phyloP scores from a whole-genome alignment of 1,140 invertebrate genomes.

The Eulimnadia texana region DNA sequence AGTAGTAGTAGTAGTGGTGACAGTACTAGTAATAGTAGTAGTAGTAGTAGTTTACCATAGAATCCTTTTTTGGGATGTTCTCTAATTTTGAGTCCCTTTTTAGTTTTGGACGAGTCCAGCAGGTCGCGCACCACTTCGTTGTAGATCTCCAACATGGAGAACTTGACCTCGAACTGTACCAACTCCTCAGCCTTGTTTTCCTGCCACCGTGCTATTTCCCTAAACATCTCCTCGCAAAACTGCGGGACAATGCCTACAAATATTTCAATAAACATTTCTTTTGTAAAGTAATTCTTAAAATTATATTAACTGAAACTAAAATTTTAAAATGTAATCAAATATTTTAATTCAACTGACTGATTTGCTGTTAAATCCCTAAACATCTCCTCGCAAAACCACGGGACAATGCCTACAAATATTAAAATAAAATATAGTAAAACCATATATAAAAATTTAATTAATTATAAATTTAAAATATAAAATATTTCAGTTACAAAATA shows the following conservation, averaged over 20 bases:
- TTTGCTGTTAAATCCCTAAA: conserved; percentile 40
- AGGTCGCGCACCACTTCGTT: conserved; percentile 45
- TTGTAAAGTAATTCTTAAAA: not conserved
- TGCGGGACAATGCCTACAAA: conserved; percentile 44
- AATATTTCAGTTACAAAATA: no score
- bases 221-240: conserved; percentile 42
- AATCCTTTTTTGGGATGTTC: conserved; percentile 47
- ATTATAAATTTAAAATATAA: no score
- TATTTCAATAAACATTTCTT: conserved; percentile 17
- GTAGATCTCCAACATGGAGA: conserved; percentile 51
- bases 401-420: conserved; percentile 40
- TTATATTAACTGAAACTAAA: no score
- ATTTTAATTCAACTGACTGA: no score
- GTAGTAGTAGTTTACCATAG: conserved; percentile 37
- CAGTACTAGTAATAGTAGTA: no score
- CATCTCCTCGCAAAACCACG: conserved; percentile 41
- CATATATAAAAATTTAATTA: not conserved
- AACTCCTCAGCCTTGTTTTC: conserved; percentile 28
- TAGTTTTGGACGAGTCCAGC: conserved; percentile 29
- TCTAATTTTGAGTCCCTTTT: conserved; percentile 38
- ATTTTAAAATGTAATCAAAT: no score
- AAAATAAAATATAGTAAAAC: conserved; percentile 8
- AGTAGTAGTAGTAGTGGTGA: no score
- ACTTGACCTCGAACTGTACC: conserved; percentile 34
- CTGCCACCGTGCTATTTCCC: conserved; percentile 34